phyloP scores from a whole-genome alignment of 2,888 invertebrate species.

The Blera fallax region DNA sequence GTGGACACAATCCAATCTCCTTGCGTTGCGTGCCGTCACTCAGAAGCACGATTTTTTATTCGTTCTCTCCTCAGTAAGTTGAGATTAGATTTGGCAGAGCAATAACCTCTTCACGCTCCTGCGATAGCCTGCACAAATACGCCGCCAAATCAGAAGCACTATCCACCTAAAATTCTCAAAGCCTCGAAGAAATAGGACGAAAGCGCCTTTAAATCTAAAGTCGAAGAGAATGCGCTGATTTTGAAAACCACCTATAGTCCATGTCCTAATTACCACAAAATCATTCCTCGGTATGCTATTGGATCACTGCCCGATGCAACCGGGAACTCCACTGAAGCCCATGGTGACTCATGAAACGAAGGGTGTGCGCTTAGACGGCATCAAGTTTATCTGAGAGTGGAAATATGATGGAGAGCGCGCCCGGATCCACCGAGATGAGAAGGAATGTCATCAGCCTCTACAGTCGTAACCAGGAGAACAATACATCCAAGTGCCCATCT shows the following conservation, averaged over 20 bases:
- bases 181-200: constrained; percentile 85
- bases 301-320: constrained; percentile 91
- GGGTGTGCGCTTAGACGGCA: constrained; percentile 93
- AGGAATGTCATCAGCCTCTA: constrained; percentile 90
- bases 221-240: constrained; percentile 88
- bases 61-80: constrained; percentile 96
- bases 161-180: constrained; percentile 85
- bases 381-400: constrained; percentile 98
- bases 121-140: constrained; percentile 92
- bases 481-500: constrained; percentile 95
- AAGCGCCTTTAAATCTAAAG: constrained; percentile 88
- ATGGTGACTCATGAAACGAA: constrained; percentile 99
- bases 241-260: constrained; percentile 97
- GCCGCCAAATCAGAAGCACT: constrained; percentile 85
- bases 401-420: constrained; percentile 99
- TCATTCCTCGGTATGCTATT: constrained; percentile 90
- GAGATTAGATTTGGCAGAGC: constrained; percentile 97
- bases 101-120: constrained; percentile 95
- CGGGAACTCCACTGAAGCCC: constrained; percentile 97
- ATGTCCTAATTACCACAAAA: constrained; percentile 95
- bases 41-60: constrained; percentile 94
- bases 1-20: constrained; percentile 94
- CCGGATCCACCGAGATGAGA: constrained; percentile 90
- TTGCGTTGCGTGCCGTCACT: constrained; percentile 94
- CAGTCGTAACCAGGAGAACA: constrained; percentile 97